A percentile compares a stretch with the other conserved stretches of the same genome.
phyloP scores from a whole-genome alignment of 2,888 invertebrate genomes.

The Plagodis dolabraria region DNA sequence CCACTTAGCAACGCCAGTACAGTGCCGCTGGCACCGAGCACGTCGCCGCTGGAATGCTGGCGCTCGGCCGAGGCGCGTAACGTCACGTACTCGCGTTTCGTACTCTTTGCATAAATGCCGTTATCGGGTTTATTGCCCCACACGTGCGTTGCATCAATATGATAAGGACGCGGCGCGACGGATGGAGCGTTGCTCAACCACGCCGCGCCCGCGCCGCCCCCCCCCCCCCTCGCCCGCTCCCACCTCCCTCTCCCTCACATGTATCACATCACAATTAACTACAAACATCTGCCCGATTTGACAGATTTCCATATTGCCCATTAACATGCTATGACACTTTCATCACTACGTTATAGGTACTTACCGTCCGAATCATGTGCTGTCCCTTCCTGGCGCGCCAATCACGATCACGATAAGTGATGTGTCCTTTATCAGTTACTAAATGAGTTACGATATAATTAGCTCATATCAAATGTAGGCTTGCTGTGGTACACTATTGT shows the following conservation, averaged over 20 bases:
- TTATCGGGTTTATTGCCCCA: constrained; percentile 37
- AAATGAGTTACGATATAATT: too few species aligned
- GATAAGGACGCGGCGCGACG: constrained; percentile 22
- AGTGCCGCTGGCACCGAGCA: not conserved
- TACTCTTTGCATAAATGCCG: constrained; percentile 28
- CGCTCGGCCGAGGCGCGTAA: constrained; percentile 8
- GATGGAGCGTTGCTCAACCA: constrained; percentile 26
- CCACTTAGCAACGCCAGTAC: constrained; percentile 44
- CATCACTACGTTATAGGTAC: not conserved
- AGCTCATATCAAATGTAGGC: too few species aligned
- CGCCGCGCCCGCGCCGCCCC: constrained; percentile 3
- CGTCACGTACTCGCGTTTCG: constrained; percentile 24
- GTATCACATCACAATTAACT: not conserved
- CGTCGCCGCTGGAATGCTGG: constrained; percentile 5
- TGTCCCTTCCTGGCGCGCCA: too few species aligned
- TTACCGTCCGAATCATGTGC: not conserved
- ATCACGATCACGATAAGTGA: too few species aligned
- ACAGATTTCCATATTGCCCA: not conserved
- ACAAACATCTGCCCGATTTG: not conserved
- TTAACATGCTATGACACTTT: not conserved
- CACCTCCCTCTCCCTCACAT: not conserved
- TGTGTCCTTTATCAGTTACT: too few species aligned
- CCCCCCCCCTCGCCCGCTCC: not conserved
- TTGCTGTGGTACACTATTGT: too few species aligned
- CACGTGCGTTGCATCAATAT: constrained; percentile 26